phyloP scores from a whole-genome alignment of 1,140 invertebrate genomes.

The Drosophila arawakana region DNA sequence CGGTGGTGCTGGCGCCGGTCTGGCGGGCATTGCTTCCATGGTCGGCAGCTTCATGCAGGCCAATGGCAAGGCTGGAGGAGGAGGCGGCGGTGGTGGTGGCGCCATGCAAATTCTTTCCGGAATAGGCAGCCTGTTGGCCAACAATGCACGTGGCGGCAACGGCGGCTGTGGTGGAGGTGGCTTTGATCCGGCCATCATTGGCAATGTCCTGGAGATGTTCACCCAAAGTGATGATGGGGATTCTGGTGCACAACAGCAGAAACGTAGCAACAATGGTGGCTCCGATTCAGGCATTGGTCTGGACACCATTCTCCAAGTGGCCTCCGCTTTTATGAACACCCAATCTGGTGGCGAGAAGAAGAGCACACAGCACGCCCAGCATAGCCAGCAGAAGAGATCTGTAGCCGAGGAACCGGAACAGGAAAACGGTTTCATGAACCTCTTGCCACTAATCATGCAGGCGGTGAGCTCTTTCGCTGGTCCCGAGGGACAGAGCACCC shows the following conservation, averaged over 20 bases:
- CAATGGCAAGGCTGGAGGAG: slow-evolving; percentile 83
- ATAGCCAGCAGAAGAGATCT: slow-evolving; percentile 68
- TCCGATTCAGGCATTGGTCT: slow-evolving; percentile 81
- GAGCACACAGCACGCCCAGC: slow-evolving; percentile 21
- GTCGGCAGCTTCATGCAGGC: slow-evolving; percentile 87
- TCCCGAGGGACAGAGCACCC: slow-evolving; percentile 85
- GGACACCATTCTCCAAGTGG: slow-evolving; percentile 87
- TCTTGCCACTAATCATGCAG: slow-evolving; percentile 88
- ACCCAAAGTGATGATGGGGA: slow-evolving; percentile 77
- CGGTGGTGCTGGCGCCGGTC: slow-evolving; percentile 84
- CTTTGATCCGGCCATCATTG: slow-evolving; percentile 85
- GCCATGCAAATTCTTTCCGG: slow-evolving; percentile 84
- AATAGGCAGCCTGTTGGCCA: slow-evolving; percentile 80
- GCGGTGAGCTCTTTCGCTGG: slow-evolving; percentile 86
- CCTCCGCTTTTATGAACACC: slow-evolving; percentile 87
- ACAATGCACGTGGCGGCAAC: slow-evolving; percentile 59
- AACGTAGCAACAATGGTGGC: slow-evolving; percentile 40
- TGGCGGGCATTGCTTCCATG: slow-evolving; percentile 83
- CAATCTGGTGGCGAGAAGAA: slow-evolving; percentile 54
- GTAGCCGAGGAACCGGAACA: slow-evolving; percentile 58
- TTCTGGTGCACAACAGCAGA: slow-evolving; percentile 38
- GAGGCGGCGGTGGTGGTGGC: slow-evolving; percentile 67
- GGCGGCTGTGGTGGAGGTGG: slow-evolving; percentile 61
- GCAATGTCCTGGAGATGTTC: slow-evolving; percentile 85
- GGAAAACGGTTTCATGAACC: slow-evolving; percentile 86